Evolutionary conservation across 2,888 invertebrate genomes (phyloP).

Genomic region (Eucriotettix oculatus): DNA sequence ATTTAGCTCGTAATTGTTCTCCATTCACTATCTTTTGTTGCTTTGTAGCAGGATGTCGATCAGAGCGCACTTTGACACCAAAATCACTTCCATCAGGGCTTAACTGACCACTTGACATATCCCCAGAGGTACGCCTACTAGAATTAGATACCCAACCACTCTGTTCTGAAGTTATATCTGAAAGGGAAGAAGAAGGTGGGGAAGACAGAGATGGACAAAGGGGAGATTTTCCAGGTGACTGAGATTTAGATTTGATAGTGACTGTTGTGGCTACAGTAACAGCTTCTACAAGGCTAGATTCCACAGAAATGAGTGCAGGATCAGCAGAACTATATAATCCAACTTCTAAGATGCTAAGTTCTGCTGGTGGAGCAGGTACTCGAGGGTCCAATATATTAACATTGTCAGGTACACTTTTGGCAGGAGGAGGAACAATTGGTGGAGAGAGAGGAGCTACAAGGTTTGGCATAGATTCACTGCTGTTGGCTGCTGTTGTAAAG

Average conservation of each 20-base stretch:
- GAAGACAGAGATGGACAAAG: constrained; percentile 8
- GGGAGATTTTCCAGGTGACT: constrained; percentile 9
- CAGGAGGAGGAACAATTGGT: constrained; percentile 20
- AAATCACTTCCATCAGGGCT: constrained; percentile 16
- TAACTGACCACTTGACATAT: constrained; percentile 25
- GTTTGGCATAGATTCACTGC: constrained; percentile 57
- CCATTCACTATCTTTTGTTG: constrained; percentile 24
- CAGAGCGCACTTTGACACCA: constrained; percentile 1
- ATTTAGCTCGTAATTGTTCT: constrained; percentile 45
- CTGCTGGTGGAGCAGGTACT: background rate
- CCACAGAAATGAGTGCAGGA: constrained; percentile 16
- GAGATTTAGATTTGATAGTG: constrained; percentile 8
- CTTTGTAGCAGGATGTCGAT: background rate
- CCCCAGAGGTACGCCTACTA: constrained; percentile 34
- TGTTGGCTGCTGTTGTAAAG: constrained; percentile 36
- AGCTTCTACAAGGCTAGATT: constrained; percentile 12
- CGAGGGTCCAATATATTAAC: background rate
- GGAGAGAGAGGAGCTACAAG: constrained; percentile 31
- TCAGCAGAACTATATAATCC: constrained; percentile 17
- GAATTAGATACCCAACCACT: constrained; percentile 73
- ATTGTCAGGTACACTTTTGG: background rate
- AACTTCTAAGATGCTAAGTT: constrained; percentile 16
- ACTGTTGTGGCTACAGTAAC: constrained; percentile 6
- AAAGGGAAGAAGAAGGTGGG: constrained; percentile 19
- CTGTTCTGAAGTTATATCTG: constrained; percentile 51